phyloP scores from a whole-genome alignment of 1,140 invertebrate genomes.

The Penaeus vannamei region DNA sequence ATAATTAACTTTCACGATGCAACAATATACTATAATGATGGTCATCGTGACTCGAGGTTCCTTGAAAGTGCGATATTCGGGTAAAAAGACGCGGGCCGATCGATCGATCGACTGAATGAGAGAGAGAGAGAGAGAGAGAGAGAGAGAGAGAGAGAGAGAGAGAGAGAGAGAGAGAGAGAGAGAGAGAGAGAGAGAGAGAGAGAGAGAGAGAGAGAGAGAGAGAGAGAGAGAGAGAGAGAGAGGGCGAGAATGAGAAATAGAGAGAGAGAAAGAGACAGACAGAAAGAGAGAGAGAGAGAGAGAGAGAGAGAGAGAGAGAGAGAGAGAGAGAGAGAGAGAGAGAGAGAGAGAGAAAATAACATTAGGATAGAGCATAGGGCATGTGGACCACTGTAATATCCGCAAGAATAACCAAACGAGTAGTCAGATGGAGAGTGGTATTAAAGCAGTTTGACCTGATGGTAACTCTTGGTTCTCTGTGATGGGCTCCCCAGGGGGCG shows the following conservation, averaged over 20 bases:
- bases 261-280: conserved; percentile 2
- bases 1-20: too few relatives aligned
- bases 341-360: too few relatives aligned
- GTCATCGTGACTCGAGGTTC: too few relatives aligned
- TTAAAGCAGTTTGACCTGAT: neutral
- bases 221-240: neutral
- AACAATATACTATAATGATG: too few relatives aligned
- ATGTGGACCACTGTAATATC: too few relatives aligned
- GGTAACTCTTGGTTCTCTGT: neutral
- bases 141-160: neutral
- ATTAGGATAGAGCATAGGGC: too few relatives aligned
- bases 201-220: neutral
- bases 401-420: too few relatives aligned
- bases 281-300: neutral
- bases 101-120: too few relatives aligned
- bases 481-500: neutral
- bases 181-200: conserved; percentile 6
- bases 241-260: too few relatives aligned
- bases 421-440: too few relatives aligned
- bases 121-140: neutral
- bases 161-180: neutral
- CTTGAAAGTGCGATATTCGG: too few relatives aligned
- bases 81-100: too few relatives aligned
- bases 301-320: conserved; percentile 17
- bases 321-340: neutral